These are phyloP conservation scores for Drosophila greeni DNA, from an alignment of 2,888 invertebrate species.

Conservation along the genomic window DNA sequence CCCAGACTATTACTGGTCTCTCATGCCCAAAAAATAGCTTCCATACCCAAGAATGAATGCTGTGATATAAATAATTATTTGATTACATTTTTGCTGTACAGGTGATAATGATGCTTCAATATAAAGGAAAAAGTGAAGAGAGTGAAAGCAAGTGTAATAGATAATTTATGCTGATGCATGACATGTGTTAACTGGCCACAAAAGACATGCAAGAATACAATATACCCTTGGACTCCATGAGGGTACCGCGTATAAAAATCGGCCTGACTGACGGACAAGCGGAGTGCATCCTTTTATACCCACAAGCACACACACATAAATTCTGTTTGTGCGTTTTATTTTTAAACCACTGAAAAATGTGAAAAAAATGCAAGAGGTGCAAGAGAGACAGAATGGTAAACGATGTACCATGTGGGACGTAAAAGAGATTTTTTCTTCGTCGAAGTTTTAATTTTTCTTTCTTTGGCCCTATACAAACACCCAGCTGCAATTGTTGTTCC, in stretches of 20 bases:
- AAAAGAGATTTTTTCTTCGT: conserved; percentile 26
- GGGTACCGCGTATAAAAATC: conserved; percentile 12
- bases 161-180: no score
- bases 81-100: no score
- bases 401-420: conserved; percentile 38
- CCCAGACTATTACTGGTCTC: neutral
- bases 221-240: neutral
- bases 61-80: neutral
- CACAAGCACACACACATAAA: conserved; percentile 41
- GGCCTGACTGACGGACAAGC: conserved; percentile 33
- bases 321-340: conserved; percentile 60
- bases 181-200: neutral
- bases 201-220: neutral
- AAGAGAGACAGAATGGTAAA: conserved; percentile 4
- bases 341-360: conserved; percentile 53
- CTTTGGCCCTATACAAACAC: conserved; percentile 40
- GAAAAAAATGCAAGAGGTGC: conserved; percentile 25
- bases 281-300: conserved; percentile 65
- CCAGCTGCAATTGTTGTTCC: conserved; percentile 37
- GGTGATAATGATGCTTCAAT: neutral
- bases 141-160: neutral
- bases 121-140: no score
- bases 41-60: no score
- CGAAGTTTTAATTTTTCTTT: conserved; percentile 41
- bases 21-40: neutral